These are phyloP conservation scores for Conus canariensis DNA, from an alignment of 2,888 invertebrate species.

Conservation along the genomic window DNA sequence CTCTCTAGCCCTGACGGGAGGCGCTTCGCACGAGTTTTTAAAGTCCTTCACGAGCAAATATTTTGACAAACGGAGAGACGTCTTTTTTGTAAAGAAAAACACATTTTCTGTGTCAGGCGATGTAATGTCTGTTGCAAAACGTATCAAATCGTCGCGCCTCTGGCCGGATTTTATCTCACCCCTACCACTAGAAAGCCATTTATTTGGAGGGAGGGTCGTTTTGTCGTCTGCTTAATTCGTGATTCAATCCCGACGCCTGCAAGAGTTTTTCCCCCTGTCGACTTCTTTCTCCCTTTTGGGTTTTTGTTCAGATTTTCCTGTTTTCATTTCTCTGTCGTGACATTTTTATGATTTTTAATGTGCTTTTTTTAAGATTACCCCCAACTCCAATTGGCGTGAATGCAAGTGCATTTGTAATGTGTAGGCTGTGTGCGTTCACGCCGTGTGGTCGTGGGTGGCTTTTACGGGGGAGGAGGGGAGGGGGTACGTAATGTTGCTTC, in stretches of 20 bases:
- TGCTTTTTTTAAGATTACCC: not conserved
- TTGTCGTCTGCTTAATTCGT: constrained; percentile 3
- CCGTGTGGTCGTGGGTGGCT: too few relatives aligned
- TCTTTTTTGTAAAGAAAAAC: constrained; percentile 39
- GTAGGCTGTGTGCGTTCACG: too few relatives aligned
- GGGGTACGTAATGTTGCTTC: too few relatives aligned
- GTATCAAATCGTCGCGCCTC: constrained; percentile 34
- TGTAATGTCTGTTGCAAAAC: constrained; percentile 41
- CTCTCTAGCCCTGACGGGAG: constrained; percentile 12
- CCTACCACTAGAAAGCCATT: constrained; percentile 32
- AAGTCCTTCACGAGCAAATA: constrained; percentile 41
- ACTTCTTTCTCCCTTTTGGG: not conserved
- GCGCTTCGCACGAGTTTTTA: constrained; percentile 33
- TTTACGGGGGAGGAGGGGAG: too few relatives aligned
- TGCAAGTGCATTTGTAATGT: too few relatives aligned
- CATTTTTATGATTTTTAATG: not conserved
- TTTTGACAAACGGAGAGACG: constrained; percentile 44
- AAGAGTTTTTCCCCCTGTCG: not conserved
- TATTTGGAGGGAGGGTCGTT: not conserved
- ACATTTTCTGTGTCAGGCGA: constrained; percentile 35
- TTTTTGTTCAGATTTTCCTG: not conserved
- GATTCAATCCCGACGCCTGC: not conserved
- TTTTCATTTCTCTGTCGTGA: constrained; percentile 1
- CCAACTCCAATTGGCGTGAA: not conserved
- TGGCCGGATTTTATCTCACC: constrained; percentile 21